phyloP scores from a whole-genome alignment of 2,888 invertebrate species.

The Malacosoma neustria region DNA sequence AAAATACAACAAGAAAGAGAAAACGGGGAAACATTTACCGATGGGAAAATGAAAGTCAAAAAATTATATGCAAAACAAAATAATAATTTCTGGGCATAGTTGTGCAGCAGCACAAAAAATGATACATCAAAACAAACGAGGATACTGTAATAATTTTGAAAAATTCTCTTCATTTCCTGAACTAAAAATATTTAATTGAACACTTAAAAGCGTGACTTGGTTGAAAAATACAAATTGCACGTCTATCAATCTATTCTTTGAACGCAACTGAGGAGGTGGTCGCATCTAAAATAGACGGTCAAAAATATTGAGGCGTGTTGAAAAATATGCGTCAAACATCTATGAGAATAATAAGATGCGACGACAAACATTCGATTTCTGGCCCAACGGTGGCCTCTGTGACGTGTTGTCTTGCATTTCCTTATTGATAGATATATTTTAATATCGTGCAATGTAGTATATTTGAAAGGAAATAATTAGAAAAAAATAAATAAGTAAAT shows the following conservation, averaged over 20 bases:
- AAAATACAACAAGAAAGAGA: no score
- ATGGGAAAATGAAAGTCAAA: no score
- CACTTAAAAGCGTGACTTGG: not conserved
- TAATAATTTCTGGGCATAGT: no score
- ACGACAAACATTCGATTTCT: conserved; percentile 52
- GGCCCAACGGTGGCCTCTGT: conserved; percentile 23
- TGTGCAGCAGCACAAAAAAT: no score
- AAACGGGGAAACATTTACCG: no score
- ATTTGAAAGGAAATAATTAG: no score
- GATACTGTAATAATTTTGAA: not conserved
- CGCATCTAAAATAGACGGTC: conserved; percentile 54
- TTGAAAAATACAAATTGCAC: not conserved
- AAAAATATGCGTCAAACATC: conserved; percentile 65
- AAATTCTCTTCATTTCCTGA: not conserved
- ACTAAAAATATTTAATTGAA: not conserved
- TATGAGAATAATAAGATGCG: conserved; percentile 53
- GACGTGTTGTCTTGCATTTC: no score
- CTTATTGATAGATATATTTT: no score
- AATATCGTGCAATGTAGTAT: no score
- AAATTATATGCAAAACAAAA: no score
- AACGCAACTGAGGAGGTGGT: conserved; percentile 39
- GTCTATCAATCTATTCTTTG: conserved; percentile 30
- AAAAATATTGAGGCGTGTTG: conserved; percentile 68
- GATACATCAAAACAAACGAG: no score
- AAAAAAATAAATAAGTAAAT: no score